Conservation (phyloP, 2,888 invertebrate species). For the Oscheius sp. region DNA sequence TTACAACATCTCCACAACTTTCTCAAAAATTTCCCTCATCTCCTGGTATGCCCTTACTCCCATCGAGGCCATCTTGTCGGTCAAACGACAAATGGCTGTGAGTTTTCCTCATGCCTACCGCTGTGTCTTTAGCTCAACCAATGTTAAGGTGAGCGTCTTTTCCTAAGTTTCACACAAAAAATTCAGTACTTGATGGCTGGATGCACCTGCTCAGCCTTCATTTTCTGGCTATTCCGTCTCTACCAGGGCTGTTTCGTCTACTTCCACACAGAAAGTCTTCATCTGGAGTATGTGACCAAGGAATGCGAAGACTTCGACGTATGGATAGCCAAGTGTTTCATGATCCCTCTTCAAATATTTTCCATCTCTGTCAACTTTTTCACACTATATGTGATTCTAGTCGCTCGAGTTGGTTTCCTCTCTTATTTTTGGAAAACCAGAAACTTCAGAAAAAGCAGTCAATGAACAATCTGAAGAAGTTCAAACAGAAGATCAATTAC, state of each 20-base stretch:
- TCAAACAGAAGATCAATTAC: constrained; percentile 24
- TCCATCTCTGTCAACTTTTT: constrained; percentile 23
- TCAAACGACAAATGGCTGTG: constrained; percentile 31
- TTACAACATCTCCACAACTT: constrained; percentile 1
- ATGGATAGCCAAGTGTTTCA: constrained; percentile 13
- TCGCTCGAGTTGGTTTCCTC: neutral
- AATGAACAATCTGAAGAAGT: constrained; percentile 14
- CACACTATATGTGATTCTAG: constrained; percentile 16
- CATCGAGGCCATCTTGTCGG: constrained; percentile 18
- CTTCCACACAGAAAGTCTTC: constrained; percentile 19
- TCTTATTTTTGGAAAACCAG: neutral
- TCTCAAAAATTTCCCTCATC: constrained; percentile 21
- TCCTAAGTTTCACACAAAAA: neutral
- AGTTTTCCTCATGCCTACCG: constrained; percentile 17
- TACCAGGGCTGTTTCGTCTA: constrained; percentile 20
- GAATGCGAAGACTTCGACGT: constrained; percentile 31
- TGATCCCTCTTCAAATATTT: constrained; percentile 14
- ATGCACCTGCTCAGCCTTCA: constrained; percentile 1
- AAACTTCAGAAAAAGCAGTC: constrained; percentile 23
- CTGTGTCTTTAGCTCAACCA: neutral
- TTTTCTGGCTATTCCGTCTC: constrained; percentile 24
- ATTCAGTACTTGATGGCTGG: constrained; percentile 17
- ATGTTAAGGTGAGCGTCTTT: constrained; percentile 10
- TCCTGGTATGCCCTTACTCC: constrained; percentile 29
- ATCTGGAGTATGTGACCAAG: constrained; percentile 11